Percentiles rank a stretch among this genome's conserved stretches.
Evolutionary conservation across 2,797 vertebrate genomes (phyloP).

Genomic region (Thalassophryne amazonica): DNA sequence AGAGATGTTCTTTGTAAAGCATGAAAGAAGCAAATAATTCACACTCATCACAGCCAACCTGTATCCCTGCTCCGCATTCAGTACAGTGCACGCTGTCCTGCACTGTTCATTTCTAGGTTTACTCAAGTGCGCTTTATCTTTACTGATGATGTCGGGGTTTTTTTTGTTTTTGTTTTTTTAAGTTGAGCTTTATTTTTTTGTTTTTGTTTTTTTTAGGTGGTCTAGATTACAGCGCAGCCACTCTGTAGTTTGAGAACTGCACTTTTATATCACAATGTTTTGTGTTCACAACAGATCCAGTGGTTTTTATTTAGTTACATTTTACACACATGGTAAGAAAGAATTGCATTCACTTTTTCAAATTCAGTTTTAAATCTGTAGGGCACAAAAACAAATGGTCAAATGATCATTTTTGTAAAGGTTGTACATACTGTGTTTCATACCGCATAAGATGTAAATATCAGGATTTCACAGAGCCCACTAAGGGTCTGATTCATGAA

Average conservation of each 20-base stretch:
- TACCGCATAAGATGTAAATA: constrained; percentile 61
- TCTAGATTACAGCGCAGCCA: constrained; percentile 45
- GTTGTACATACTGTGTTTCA: constrained; percentile 52
- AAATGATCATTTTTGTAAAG: constrained; percentile 55
- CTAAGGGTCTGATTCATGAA: constrained; percentile 38
- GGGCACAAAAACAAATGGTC: constrained; percentile 21
- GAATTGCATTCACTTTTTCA: constrained; percentile 11
- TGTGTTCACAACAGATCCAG: constrained; percentile 10
- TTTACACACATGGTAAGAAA: constrained; percentile 32
- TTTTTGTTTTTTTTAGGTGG: constrained; percentile 47
- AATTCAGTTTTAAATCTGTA: constrained; percentile 20
- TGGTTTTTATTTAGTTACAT: constrained; percentile 15
- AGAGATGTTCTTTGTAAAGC: constrained; percentile 36
- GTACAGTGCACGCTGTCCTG: constrained; percentile 18
- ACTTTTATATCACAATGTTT: constrained; percentile 11
- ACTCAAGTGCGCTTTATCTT: constrained; percentile 58
- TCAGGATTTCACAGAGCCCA: constrained; percentile 15
- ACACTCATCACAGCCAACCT: constrained; percentile 16
- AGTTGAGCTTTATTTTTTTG: no score
- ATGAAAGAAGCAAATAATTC: constrained; percentile 21
- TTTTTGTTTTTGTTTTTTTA: no score
- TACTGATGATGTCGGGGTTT: constrained; percentile 63
- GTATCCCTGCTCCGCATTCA: constrained; percentile 8
- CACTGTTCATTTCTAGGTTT: constrained; percentile 25
- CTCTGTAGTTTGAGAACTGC: constrained; percentile 31